A percentile compares a stretch with the other conserved stretches of the same genome.
Evolutionary conservation across 2,888 invertebrate genomes (phyloP).

Genomic region (Hipparchia semele): DNA sequence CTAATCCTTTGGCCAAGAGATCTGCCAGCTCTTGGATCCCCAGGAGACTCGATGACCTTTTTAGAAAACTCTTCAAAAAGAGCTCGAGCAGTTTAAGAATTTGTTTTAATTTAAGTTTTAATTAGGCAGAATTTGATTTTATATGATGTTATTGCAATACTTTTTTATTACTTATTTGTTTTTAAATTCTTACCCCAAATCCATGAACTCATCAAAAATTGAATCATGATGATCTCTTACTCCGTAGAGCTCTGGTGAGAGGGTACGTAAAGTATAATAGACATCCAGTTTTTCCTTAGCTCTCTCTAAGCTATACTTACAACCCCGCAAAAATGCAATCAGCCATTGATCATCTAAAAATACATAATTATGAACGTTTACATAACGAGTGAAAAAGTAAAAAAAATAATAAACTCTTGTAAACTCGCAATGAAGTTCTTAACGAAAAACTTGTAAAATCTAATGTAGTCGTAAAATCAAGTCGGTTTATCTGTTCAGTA

Average conservation of each 20-base stretch:
- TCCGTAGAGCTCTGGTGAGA: constrained; percentile 72
- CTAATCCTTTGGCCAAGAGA: no score
- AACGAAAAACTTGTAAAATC: no score
- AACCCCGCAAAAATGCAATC: constrained; percentile 84
- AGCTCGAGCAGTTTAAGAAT: neutral
- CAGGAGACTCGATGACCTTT: no score
- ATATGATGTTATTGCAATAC: no score
- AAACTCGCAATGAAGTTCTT: no score
- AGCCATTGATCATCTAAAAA: constrained; percentile 84
- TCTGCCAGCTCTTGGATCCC: no score
- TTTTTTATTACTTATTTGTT: no score
- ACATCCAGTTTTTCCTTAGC: constrained; percentile 83
- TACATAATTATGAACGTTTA: neutral
- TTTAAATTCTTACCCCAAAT: constrained; percentile 42
- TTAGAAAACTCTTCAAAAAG: no score
- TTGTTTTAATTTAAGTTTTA: neutral
- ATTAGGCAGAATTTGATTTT: no score
- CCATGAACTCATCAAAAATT: constrained; percentile 46
- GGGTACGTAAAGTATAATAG: constrained; percentile 75
- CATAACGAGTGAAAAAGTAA: neutral
- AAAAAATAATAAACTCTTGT: neutral
- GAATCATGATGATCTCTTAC: constrained; percentile 43
- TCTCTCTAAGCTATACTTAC: constrained; percentile 83
- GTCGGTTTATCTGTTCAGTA: no score
- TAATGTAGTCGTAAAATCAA: no score